Base-by-base conservation (phyloP, 2,888 invertebrate species). In the Pteria penguin region DNA sequence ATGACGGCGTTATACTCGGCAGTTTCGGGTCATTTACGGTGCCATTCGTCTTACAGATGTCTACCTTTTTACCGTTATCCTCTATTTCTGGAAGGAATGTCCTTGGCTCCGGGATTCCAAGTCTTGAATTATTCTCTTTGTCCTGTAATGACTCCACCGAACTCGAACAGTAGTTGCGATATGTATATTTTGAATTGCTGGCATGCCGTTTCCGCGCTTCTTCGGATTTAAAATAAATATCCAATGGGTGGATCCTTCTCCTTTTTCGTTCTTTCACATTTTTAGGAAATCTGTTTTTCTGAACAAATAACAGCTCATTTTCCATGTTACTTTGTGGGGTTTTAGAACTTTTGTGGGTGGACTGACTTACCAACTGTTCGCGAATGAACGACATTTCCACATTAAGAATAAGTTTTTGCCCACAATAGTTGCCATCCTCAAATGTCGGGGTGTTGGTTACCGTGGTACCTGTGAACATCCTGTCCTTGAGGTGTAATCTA, bases 91-190 rank as follows among this genome's bases (percentile, higher is more conserved):
- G 68, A 24, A 68, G 22, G 26, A 68, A 24, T 4, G 27, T 29
- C n/a, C 57, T 65, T 4, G 65, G 54, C 58, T 57, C 33, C 14
- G 33, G 65, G 33, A n/a, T 65, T 33, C 27, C 45, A 11, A 52
- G 24, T 0, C 26, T 32, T 27, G 45, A 27, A 32, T 11, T 65
- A 4, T 33, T 33, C 63, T 22, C 63, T 1, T 27, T 54, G 18
- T 22, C 55, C 32, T 22, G 31, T n/a, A 18, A 45, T 22, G 36
- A 57, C 26, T 72, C 67, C 11, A 60, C 45, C 14, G 61, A 52
- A 24, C 68, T 72, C 32, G 70, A 71, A 24, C 71, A 72, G 31
- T 68, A 76, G 31, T 72, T 68, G 72, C 76, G 71, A 4, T 70
- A 55, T 26, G 61, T 58, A 14, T 76, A 76, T 45, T 76, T 72